Percentiles rank a stretch among this genome's conserved stretches.
Evolutionary conservation across 2,797 vertebrate genomes (phyloP).

Genomic region (Neoniphon sammara): DNA sequence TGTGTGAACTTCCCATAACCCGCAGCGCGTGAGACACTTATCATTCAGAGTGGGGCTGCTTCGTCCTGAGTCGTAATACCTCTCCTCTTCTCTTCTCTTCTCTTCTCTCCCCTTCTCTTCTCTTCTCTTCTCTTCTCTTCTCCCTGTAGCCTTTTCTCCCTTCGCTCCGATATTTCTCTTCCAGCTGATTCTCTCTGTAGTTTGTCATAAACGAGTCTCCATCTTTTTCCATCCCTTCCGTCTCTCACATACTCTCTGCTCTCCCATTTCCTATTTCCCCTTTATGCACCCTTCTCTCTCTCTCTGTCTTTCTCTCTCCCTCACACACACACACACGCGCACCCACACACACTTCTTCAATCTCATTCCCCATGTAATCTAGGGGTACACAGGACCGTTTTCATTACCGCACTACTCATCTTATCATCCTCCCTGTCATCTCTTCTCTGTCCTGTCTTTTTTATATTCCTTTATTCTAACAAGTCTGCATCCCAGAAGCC

Average conservation of each 20-base stretch:
- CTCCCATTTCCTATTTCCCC: constrained; percentile 25
- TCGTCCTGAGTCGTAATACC: constrained; percentile 76
- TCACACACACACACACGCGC: constrained; percentile 9
- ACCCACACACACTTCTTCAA: constrained; percentile 47
- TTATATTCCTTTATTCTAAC: constrained; percentile 82
- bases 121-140: constrained; percentile 56
- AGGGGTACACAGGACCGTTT: constrained; percentile 71
- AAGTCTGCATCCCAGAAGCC: constrained; percentile 82
- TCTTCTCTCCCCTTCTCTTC: constrained; percentile 16
- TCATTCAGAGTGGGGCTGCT: constrained; percentile 83
- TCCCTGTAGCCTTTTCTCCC: constrained; percentile 23
- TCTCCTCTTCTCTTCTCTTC: constrained; percentile 57
- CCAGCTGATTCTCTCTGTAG: constrained; percentile 42
- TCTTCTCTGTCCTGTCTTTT: constrained; percentile 71
- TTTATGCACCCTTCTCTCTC: constrained; percentile 22
- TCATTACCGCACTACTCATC: constrained; percentile 76
- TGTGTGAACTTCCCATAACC: constrained; percentile 88
- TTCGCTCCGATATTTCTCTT: constrained; percentile 36
- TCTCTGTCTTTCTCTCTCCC: constrained; percentile 1
- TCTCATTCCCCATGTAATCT: constrained; percentile 77
- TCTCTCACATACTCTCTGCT: constrained; percentile 30
- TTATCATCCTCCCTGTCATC: constrained; percentile 77
- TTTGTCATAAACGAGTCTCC: constrained; percentile 62
- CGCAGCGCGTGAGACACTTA: constrained; percentile 83
- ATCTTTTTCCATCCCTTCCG: constrained; percentile 54